Evolutionary conservation across 2,113 vertebrate genomes (phyloP).

Genomic region (Notiomystis cincta): DNA sequence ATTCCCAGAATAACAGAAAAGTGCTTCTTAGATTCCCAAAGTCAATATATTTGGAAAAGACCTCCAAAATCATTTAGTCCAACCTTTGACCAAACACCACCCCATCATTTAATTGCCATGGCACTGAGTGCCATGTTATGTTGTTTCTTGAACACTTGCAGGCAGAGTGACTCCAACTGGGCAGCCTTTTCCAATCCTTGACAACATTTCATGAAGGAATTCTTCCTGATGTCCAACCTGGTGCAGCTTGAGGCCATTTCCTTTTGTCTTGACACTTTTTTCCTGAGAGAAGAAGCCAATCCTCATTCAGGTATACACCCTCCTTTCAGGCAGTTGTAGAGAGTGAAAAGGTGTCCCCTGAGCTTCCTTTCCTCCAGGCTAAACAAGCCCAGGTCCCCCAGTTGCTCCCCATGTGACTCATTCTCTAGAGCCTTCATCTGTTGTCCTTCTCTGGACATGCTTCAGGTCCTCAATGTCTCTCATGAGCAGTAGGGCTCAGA

Average conservation of each 20-base stretch:
- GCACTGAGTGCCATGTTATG: neutral
- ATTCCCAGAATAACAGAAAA: no score
- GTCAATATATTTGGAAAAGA: neutral
- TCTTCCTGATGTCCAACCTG: neutral
- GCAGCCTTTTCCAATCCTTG: neutral
- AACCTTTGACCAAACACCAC: neutral
- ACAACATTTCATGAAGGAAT: neutral
- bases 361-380: neutral
- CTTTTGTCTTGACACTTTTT: neutral
- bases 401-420: neutral
- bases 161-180: neutral
- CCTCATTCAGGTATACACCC: neutral
- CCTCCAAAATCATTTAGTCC: neutral
- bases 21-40: neutral
- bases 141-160: neutral
- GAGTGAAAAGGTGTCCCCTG: neutral
- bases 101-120: neutral
- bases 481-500: neutral
- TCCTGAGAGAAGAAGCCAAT: neutral
- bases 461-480: neutral
- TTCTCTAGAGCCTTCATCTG: neutral
- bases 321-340: neutral
- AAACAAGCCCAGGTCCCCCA: neutral
- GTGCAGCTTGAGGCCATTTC: neutral
- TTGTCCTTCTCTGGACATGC: neutral